Evolutionary conservation across 2,888 invertebrate species (phyloP).

Genomic region (Nyleta sp.): DNA sequence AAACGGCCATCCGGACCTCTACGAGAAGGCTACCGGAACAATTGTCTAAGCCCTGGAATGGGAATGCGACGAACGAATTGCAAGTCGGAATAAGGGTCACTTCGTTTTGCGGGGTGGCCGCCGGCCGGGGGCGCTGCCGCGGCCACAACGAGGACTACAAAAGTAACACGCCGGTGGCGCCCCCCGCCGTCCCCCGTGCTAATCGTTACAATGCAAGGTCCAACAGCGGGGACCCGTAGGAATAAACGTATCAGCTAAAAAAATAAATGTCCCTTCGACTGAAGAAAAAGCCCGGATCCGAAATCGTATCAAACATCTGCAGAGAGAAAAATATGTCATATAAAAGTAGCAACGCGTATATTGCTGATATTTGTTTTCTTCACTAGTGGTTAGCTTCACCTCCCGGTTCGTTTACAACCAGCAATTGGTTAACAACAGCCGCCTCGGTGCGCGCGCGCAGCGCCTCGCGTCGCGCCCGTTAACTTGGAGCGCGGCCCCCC

Average conservation of each 20-base stretch:
- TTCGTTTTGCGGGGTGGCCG: too few relatives aligned
- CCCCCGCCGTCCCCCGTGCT: background rate
- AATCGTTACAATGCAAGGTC: constrained; percentile 54
- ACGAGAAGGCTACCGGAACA: constrained; percentile 8
- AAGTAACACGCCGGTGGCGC: constrained; percentile 31
- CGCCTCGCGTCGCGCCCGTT: constrained; percentile 23
- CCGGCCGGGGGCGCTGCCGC: background rate
- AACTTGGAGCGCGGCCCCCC: constrained; percentile 7
- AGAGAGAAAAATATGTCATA: constrained; percentile 62
- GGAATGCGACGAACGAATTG: constrained; percentile 15
- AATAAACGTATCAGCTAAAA: constrained; percentile 58
- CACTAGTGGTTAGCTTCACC: constrained; percentile 24
- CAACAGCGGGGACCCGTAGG: constrained; percentile 51
- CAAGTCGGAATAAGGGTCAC: constrained; percentile 36
- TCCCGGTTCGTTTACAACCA: constrained; percentile 38
- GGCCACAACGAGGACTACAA: constrained; percentile 26
- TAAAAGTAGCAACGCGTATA: constrained; percentile 64
- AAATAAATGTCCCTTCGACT: constrained; percentile 62
- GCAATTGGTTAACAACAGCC: constrained; percentile 55
- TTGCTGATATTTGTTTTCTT: constrained; percentile 57
- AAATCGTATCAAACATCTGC: constrained; percentile 62
- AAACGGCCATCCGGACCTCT: constrained; percentile 1
- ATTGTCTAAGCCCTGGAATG: constrained; percentile 8
- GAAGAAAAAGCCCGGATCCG: constrained; percentile 56
- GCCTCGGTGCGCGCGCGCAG: constrained; percentile 25